Percentiles rank a stretch among this genome's conserved stretches.
phyloP scores from a whole-genome alignment of 2,888 invertebrate species.

The Papilio protenor region DNA sequence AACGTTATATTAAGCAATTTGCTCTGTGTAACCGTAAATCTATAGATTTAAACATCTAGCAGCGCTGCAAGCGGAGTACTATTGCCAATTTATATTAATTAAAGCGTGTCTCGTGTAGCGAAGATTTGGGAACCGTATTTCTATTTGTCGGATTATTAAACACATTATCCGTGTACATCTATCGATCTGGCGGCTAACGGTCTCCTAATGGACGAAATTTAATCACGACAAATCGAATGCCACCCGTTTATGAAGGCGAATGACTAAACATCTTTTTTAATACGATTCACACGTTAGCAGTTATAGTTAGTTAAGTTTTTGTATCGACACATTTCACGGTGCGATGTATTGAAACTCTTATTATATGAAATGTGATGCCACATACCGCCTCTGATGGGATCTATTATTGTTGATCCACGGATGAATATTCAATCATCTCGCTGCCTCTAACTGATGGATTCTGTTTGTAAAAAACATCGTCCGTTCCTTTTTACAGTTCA shows the following conservation, averaged over 20 bases:
- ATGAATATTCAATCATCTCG: constrained; percentile 82
- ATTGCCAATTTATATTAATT: constrained; percentile 44
- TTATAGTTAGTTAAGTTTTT: constrained; percentile 84
- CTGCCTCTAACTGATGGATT: constrained; percentile 71
- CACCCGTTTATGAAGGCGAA: constrained; percentile 83
- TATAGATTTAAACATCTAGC: constrained; percentile 20
- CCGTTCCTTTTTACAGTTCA: constrained; percentile 43
- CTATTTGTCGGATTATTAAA: constrained; percentile 76
- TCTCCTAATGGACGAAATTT: constrained; percentile 81
- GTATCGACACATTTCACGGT: constrained; percentile 83
- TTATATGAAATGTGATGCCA: constrained; percentile 83
- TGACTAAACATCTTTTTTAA: constrained; percentile 83
- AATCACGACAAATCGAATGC: constrained; percentile 84
- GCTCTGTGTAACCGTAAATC: constrained; percentile 13
- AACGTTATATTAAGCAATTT: constrained; percentile 29
- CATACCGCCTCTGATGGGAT: constrained; percentile 81
- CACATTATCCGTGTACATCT: constrained; percentile 73
- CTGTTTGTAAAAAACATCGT: constrained; percentile 65
- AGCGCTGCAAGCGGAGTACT: not conserved
- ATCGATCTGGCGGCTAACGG: constrained; percentile 72
- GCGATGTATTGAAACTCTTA: constrained; percentile 81
- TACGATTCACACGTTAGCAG: constrained; percentile 84
- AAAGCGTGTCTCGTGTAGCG: constrained; percentile 57
- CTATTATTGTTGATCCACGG: constrained; percentile 83
- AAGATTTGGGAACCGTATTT: constrained; percentile 66